These are phyloP conservation scores for Clunio marinus DNA, from an alignment of 2,888 invertebrate species.

Conservation along the genomic window DNA sequence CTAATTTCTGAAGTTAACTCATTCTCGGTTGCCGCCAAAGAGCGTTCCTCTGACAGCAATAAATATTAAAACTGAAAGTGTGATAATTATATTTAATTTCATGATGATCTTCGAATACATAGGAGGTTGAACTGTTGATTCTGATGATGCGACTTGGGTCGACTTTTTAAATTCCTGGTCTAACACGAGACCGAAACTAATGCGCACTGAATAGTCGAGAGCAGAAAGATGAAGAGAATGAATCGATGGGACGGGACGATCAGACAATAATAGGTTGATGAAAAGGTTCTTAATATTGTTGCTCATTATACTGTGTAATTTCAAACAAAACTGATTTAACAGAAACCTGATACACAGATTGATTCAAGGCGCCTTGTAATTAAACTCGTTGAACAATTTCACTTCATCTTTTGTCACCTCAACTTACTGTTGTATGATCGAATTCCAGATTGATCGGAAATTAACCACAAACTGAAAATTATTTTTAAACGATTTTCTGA, in stretches of 20 bases:
- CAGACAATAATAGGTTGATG: slow-evolving; percentile 18
- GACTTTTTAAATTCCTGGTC: not conserved
- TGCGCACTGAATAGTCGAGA: slow-evolving; percentile 18
- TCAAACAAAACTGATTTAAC: too few species aligned
- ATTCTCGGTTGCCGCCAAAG: not conserved
- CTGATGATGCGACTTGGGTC: not conserved
- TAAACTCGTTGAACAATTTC: not conserved
- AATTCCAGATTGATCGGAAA: too few species aligned
- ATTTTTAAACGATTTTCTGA: not conserved
- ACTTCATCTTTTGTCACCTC: not conserved
- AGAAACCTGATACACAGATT: too few species aligned
- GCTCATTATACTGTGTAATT: too few species aligned
- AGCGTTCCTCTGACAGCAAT: not conserved
- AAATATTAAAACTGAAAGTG: slow-evolving; percentile 27
- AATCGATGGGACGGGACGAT: not conserved
- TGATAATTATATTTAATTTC: slow-evolving; percentile 38
- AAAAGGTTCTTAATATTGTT: slow-evolving; percentile 30
- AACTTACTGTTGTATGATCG: not conserved
- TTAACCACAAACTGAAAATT: not conserved
- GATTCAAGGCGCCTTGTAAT: not conserved
- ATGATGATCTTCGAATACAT: slow-evolving; percentile 8
- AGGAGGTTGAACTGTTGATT: not conserved
- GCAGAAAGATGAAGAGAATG: slow-evolving; percentile 15
- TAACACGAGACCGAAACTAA: slow-evolving; percentile 22
- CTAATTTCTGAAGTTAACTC: not conserved